A percentile compares a stretch with the other conserved stretches of the same genome.
Evolutionary conservation across 2,113 vertebrate species (phyloP).

Genomic region (Toxotes jaculatrix): DNA sequence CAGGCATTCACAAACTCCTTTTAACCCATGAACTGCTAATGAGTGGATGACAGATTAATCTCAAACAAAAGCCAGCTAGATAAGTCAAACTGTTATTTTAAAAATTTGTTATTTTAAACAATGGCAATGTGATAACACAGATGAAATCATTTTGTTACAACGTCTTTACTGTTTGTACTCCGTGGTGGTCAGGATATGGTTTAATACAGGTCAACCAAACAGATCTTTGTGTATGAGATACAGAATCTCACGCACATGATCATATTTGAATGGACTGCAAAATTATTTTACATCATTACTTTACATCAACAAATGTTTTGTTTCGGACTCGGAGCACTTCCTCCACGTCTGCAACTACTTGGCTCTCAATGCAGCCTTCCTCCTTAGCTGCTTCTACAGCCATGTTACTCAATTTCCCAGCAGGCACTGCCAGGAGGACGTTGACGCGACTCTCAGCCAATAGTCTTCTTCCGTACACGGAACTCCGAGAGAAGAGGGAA

Average conservation of each 20-base stretch:
- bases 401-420: constrained; percentile 66
- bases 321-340: not conserved
- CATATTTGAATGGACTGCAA: too few relatives aligned
- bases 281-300: too few relatives aligned
- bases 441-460: constrained; percentile 57
- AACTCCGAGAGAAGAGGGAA: constrained; percentile 66
- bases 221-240: too few relatives aligned
- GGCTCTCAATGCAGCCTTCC: not conserved
- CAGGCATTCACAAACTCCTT: constrained; percentile 17
- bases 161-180: not conserved
- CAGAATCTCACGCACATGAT: too few relatives aligned
- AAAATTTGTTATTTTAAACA: not conserved
- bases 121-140: not conserved
- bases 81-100: not conserved
- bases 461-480: constrained; percentile 41
- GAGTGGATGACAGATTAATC: constrained; percentile 34
- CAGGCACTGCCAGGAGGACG: not conserved
- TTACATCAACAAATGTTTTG: too few relatives aligned
- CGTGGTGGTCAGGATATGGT: not conserved
- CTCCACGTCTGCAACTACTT: not conserved
- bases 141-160: not conserved
- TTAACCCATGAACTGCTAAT: constrained; percentile 35
- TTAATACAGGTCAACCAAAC: not conserved
- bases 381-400: accelerated
- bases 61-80: not conserved